Conservation (phyloP, 2,113 vertebrate genomes). For the Panthera leo region DNA sequence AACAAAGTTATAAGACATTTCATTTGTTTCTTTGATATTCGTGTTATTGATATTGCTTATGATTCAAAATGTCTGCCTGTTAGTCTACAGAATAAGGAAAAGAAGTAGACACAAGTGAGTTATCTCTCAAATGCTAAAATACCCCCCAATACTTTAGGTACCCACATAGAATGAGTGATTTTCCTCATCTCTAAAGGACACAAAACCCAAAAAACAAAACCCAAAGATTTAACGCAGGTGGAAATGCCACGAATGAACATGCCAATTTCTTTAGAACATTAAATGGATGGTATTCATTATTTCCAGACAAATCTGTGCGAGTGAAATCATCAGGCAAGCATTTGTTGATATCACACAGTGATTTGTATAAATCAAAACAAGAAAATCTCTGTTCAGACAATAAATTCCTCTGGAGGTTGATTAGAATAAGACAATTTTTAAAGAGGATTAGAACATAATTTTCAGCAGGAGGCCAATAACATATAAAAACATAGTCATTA, state of each 20-base stretch:
- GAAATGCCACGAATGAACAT: conserved; percentile 41
- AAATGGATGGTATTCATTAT: conserved; percentile 66
- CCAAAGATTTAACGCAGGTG: conserved; percentile 4
- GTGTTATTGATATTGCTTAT: not conserved
- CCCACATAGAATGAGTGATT: not conserved
- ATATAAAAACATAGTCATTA: conserved; percentile 63
- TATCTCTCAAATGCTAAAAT: not conserved
- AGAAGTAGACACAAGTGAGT: not conserved
- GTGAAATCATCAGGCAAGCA: conserved; percentile 57
- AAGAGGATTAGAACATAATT: conserved; percentile 62
- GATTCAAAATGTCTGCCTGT: not conserved
- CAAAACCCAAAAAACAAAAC: not conserved
- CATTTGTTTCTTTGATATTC: not conserved
- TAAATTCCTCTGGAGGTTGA: conserved; percentile 75
- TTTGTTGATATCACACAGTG: conserved; percentile 44
- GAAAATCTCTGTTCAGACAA: conserved; percentile 74
- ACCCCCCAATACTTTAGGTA: not conserved
- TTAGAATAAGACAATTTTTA: conserved; percentile 74
- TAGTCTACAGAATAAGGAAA: not conserved
- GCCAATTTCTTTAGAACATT: conserved; percentile 57
- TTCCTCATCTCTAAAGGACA: not conserved
- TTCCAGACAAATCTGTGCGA: conserved; percentile 70
- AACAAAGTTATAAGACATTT: not conserved
- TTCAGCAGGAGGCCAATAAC: conserved; percentile 58
- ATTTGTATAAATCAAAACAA: conserved; percentile 77